Evolutionary conservation across 2,113 vertebrate species (phyloP).

Genomic region (Eonycteris spelaea): DNA sequence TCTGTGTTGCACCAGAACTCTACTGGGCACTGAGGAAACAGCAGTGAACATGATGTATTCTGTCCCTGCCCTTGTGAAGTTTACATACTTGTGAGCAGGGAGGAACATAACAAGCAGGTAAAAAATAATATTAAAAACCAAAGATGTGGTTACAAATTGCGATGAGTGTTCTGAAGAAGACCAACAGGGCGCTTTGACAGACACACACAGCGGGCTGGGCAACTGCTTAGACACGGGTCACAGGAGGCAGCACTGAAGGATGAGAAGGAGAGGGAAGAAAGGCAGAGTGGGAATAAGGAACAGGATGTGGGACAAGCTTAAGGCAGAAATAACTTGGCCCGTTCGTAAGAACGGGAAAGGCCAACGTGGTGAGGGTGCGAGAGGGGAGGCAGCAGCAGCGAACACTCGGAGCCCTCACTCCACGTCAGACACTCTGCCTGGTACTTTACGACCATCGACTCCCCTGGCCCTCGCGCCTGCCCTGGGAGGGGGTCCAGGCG

Average conservation of each 20-base stretch:
- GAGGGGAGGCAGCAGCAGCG: fast-evolving
- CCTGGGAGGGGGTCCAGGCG: fast-evolving
- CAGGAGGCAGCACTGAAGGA: neutral
- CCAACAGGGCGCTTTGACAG: neutral
- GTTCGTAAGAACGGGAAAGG: neutral
- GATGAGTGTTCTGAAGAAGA: neutral
- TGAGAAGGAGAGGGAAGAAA: neutral
- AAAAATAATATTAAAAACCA: neutral
- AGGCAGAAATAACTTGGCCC: fast-evolving
- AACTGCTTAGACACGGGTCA: neutral
- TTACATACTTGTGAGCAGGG: neutral
- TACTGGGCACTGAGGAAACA: neutral
- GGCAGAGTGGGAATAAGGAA: neutral
- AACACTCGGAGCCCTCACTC: fast-evolving
- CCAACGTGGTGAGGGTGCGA: fast-evolving
- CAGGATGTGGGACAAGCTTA: neutral
- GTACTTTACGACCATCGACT: neutral
- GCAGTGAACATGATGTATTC: neutral
- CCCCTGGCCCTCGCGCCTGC: fast-evolving
- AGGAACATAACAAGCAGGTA: neutral
- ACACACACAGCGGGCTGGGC: neutral
- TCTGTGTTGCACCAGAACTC: neutral
- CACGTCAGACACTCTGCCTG: fast-evolving
- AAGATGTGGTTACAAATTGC: neutral
- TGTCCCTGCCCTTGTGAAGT: neutral